Base-by-base conservation (phyloP, 1,140 invertebrate species). In the Formica selysi region DNA sequence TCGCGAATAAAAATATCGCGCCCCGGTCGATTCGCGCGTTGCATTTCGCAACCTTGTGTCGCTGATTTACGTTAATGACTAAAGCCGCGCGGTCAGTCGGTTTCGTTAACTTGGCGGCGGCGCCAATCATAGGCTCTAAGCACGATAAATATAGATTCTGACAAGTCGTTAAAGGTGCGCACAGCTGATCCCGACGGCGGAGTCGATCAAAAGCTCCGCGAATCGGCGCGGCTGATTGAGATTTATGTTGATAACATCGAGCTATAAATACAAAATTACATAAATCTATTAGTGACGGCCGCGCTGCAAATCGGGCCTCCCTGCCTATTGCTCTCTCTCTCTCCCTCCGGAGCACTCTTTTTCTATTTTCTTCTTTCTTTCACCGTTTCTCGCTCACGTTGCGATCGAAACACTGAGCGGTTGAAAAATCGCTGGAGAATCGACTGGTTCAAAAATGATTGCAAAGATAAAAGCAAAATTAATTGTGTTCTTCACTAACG, bases 71-170 rank as follows among this genome's bases (percentile, higher is more conserved):
- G 68, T 57, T 89, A 89, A 90, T 89, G 89, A 89, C 62, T 61
- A 19, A 67, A 29, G 36, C 44, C 38, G 36, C 29, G 38, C 51
- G 32, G 67, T n/a, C 67, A 80, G 85, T n/a, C 67, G 80, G 85
- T 90, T 90, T 90, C 79, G 85, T 89, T 89, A 84, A 90, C 67
- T 41, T 61, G 38, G 22, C 76, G 51, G 38, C 59, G 54, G 62
- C 44, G 70, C 84, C 85, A 61, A 86, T 89, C 87, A 73, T 74
- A 73, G 73, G 62, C 67, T 62, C 88, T 87, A 90, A 90, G 62
- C 54, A 62, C 89, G 86, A 90, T 90, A 90, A 90, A 90, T 87
- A 90, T 89, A 84, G 80, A 90, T 87, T 70, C 80, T 85, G 89
- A 89, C 86, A 80, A 81, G 70, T 85, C 79, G 87, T 90, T 90